Conservation (phyloP, 2,113 vertebrate species). For the Myrmecophaga tridactyla region DNA sequence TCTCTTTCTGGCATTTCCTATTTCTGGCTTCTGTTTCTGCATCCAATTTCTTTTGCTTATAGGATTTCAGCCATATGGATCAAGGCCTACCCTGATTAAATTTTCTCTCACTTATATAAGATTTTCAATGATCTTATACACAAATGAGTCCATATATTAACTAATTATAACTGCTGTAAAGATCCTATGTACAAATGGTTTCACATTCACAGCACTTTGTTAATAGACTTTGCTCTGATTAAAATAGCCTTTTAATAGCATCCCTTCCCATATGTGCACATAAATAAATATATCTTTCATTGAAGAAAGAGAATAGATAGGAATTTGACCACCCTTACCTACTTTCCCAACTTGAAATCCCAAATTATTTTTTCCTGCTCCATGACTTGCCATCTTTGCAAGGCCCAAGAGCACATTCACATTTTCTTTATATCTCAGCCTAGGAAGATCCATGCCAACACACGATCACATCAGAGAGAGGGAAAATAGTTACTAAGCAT, state of each 20-base stretch:
- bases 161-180: no score
- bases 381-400: neutral
- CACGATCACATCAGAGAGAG: neutral
- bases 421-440: neutral
- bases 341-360: neutral
- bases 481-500: neutral
- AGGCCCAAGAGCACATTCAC: neutral
- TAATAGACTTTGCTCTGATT: neutral
- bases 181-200: no score
- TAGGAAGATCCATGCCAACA: neutral
- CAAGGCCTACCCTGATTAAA: no score
- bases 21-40: no score
- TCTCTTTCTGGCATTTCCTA: no score
- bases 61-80: no score
- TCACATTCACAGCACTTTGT: no score
- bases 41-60: no score
- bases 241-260: neutral
- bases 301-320: neutral
- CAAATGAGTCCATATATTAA: no score
- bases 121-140: no score
- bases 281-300: neutral
- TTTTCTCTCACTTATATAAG: no score
- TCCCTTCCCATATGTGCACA: neutral
- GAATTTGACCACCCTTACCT: neutral
- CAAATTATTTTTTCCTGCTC: rapidly evolving